Percentiles rank a stretch among this genome's conserved stretches.
Conservation (phyloP, 2,888 invertebrate species). For the Belgica antarctica region DNA sequence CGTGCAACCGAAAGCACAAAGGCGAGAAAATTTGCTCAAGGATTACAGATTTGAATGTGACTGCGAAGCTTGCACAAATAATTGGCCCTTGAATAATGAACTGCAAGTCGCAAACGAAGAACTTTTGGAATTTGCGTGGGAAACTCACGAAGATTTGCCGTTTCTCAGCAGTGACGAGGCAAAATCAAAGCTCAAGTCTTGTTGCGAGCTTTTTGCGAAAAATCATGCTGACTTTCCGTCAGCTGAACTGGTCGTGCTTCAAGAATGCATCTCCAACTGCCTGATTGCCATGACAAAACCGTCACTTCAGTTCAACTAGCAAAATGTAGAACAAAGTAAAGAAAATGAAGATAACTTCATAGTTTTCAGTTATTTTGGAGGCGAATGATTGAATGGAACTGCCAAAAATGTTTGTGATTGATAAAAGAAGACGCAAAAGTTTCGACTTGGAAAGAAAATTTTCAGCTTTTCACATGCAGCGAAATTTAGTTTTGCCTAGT, state of each 20-base stretch:
- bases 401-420: too few species aligned
- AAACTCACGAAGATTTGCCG: conserved; percentile 14
- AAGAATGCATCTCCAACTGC: conserved; percentile 38
- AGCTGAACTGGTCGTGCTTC: conserved; percentile 28
- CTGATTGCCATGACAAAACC: conserved; percentile 34
- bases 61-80: conserved; percentile 70
- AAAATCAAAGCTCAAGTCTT: background rate
- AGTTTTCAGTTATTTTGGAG: too few species aligned
- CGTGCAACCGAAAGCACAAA: conserved; percentile 58
- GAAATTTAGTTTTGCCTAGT: too few species aligned
- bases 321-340: too few species aligned
- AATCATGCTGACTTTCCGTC: conserved; percentile 22
- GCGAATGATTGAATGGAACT: too few species aligned
- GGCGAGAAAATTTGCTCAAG: conserved; percentile 62
- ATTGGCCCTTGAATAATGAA: conserved; percentile 63
- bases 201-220: background rate
- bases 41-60: conserved; percentile 79
- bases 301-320: conserved; percentile 7
- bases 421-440: background rate
- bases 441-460: too few species aligned
- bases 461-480: too few species aligned
- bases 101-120: conserved; percentile 11
- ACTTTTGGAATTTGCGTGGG: conserved; percentile 32
- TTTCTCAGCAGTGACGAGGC: background rate
- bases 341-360: too few species aligned